Evolutionary conservation across 2,888 invertebrate genomes (phyloP), one percentile per base, ranked within the genome.

Genomic region (Tachina lurida): DNA sequence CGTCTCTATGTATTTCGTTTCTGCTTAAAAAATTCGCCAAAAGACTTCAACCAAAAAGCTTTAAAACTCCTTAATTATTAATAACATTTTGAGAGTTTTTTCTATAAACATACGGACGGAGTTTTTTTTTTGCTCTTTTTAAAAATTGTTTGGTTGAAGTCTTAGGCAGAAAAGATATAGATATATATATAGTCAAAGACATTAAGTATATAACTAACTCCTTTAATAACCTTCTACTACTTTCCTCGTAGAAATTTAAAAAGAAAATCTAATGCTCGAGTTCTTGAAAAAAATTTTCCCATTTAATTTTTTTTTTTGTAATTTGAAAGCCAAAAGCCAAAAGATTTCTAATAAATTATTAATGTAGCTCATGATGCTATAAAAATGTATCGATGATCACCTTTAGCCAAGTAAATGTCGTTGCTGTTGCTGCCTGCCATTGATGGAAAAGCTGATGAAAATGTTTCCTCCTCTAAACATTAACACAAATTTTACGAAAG

Each of bases 331-430:
- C 2, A 43, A n/a, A 68, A 54, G 17, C 10, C 15, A 15, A 70
- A 52, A 79, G 58, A 54, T 62, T 74, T 58, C 47, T 19, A 56
- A 31, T 10, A 62, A 52, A 49, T 47, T 74, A 47, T 49, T 67
- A 52, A 45, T 67, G 62, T 45, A 54, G 45, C 62, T 54, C 39
- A 41, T 45, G 54, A 45, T 82, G 19, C 22, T 15, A 47, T 13
- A 47, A 15, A 54, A 65, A 65, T 45, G 17, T 10, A 13, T 19
- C 58, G 58, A 68, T 68, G 60, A 75, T 81, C 68, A 81, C 81
- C 39, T 75, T 68, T 75, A 80, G 60, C 39, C 31, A 62, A 82
- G 56, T 63, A 63, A 63, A 47, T 75, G 62, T 8, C 52, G 54
- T 45, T 54, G 10, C 58, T 39, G 45, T 58, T 58, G 43, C 39